Base-by-base conservation (phyloP, 2,888 invertebrate genomes). In the Synergus japonicus region DNA sequence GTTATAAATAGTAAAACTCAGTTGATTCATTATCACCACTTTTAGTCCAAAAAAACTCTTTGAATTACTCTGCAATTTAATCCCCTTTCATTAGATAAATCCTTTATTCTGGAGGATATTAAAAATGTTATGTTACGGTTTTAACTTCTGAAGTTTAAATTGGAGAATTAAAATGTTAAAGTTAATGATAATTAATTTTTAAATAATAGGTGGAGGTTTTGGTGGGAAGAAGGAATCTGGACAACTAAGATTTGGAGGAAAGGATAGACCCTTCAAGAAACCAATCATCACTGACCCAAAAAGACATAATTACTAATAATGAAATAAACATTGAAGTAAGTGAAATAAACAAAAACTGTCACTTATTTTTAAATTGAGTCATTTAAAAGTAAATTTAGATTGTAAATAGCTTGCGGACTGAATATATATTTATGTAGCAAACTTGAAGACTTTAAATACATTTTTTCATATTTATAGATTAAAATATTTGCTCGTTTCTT, bases 171-270 rank as follows among this genome's bases (percentile, higher is more conserved):
- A 37, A 37, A 37, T 13, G 46, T 46, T 8, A 46, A 46, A 46
- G 13, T 37, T 7, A 37, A 37, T 37, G 37, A 37, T 37, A 63
- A 18, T 69, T 15, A 41, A 73, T 37, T 41, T 41, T 79, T 60
- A 67, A 65, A 79, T 89, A 89, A 9, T 64, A 93, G 93, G 98
- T 4, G 98, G 98, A 18, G 98, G 98, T 15, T 96, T 97, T 89
- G 97, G 97, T 4, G 98, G 98, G 0, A 94, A 94, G 84, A 97
- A 96, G 88, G 96, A 97, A 91, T 96, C 97, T 0, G 98, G 98
- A 0, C 98, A 98, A 89, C 93, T 98, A 64, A 92, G 98, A 81
- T 98, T 98, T 93, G 98, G 98, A 1, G 96, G 98, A 67, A 94
- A 94, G 86, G 96, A 96, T 78, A 93, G 96, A 86, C 97, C 97